phyloP scores from a whole-genome alignment of 2,888 invertebrate species.

The Pasiphila rectangulata region DNA sequence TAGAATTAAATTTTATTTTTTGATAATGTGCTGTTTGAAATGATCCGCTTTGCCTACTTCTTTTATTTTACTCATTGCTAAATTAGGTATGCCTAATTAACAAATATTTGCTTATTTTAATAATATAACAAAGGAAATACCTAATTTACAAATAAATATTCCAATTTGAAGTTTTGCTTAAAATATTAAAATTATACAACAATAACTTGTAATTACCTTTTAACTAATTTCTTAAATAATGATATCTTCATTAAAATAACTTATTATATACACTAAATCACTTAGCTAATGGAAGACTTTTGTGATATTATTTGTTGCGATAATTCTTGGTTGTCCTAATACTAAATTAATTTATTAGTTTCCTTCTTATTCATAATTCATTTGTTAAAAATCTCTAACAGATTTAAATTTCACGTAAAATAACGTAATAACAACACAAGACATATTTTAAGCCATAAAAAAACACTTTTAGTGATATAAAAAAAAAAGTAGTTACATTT shows the following conservation, averaged over 20 bases:
- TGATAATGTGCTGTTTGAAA: too few species aligned
- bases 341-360: slow-evolving; percentile 35
- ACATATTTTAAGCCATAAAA: too few species aligned
- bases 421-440: too few species aligned
- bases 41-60: too few species aligned
- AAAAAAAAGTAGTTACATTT: slow-evolving; percentile 23
- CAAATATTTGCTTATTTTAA: too few species aligned
- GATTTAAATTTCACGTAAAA: too few species aligned
- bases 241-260: slow-evolving; percentile 15
- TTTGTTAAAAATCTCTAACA: too few species aligned
- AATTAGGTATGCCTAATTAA: too few species aligned
- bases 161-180: too few species aligned
- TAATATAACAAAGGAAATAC: background rate
- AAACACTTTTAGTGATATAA: too few species aligned
- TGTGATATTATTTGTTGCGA: slow-evolving; percentile 79
- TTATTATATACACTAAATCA: slow-evolving; percentile 23
- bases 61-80: too few species aligned
- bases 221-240: background rate
- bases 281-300: slow-evolving; percentile 71
- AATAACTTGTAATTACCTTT: background rate
- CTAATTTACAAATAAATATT: background rate
- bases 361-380: background rate
- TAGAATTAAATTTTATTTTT: too few species aligned
- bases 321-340: slow-evolving; percentile 75
- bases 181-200: background rate